Conservation (phyloP, 2,797 vertebrate species). For the Tolypeutes matacus region DNA sequence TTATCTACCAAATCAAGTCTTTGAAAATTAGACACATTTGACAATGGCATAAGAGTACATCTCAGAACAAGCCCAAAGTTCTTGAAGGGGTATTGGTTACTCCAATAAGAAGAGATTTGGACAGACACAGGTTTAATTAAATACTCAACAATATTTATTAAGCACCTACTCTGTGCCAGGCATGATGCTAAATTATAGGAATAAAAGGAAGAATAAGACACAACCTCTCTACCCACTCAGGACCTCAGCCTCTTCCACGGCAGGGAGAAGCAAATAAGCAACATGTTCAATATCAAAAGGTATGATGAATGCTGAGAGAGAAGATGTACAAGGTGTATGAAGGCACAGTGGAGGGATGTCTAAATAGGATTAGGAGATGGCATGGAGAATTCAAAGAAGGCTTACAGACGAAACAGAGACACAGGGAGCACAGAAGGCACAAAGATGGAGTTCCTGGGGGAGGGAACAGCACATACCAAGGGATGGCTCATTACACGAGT, state of each 20-base stretch:
- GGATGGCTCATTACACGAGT: not conserved
- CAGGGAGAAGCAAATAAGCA: not conserved
- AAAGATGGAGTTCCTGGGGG: not conserved
- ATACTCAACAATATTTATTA: constrained; percentile 22
- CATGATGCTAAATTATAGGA: not conserved
- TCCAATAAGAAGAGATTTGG: not conserved
- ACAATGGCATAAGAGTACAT: not conserved
- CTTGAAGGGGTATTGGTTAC: not conserved
- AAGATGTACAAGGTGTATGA: not conserved
- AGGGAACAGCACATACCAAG: not conserved
- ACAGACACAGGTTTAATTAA: not conserved
- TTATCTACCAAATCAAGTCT: constrained; percentile 3
- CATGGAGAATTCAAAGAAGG: not conserved
- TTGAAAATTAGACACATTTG: not conserved
- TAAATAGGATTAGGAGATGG: too few species aligned
- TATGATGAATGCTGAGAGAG: not conserved
- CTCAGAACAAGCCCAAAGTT: not conserved
- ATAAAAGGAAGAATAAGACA: not conserved
- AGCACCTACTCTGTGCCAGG: not conserved
- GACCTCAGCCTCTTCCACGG: not conserved
- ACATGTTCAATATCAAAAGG: not conserved
- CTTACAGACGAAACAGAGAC: not conserved
- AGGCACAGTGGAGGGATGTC: not conserved
- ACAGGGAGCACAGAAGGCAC: not conserved
- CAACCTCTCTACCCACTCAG: too few species aligned